These are phyloP conservation scores for Drosophila sp. DNA, from an alignment of 1,140 invertebrate genomes.

Conservation along the genomic window DNA sequence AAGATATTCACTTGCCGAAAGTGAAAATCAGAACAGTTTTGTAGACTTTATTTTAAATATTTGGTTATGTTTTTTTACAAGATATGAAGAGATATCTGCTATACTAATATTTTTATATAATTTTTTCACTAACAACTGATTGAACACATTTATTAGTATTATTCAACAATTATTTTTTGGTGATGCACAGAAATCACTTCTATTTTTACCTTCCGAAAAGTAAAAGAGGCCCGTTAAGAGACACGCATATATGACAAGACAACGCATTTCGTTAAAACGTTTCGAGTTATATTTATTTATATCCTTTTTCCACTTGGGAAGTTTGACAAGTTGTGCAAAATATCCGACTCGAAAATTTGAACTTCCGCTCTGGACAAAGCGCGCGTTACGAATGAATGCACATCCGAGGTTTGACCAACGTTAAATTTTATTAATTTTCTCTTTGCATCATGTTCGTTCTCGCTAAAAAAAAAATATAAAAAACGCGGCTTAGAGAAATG, in stretches of 20 bases:
- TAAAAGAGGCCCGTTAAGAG: conserved; percentile 66
- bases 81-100: no score
- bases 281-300: conserved; percentile 31
- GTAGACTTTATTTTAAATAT: no score
- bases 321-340: background rate
- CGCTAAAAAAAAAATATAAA: background rate
- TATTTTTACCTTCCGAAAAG: conserved; percentile 75
- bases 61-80: no score
- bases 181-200: background rate
- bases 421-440: conserved; percentile 78
- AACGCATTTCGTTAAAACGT: conserved; percentile 51
- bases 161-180: background rate
- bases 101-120: background rate
- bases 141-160: background rate
- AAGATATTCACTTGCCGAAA: no score
- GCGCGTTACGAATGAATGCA: conserved; percentile 74
- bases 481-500: conserved; percentile 30
- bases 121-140: background rate
- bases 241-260: conserved; percentile 53
- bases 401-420: conserved; percentile 47
- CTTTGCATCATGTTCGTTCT: conserved; percentile 42
- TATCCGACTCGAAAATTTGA: conserved; percentile 30
- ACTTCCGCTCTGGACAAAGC: conserved; percentile 61
- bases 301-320: conserved; percentile 4
- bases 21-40: no score